Evolutionary conservation across 2,888 invertebrate genomes (phyloP).

Genomic region (Eupithecia tripunctaria): DNA sequence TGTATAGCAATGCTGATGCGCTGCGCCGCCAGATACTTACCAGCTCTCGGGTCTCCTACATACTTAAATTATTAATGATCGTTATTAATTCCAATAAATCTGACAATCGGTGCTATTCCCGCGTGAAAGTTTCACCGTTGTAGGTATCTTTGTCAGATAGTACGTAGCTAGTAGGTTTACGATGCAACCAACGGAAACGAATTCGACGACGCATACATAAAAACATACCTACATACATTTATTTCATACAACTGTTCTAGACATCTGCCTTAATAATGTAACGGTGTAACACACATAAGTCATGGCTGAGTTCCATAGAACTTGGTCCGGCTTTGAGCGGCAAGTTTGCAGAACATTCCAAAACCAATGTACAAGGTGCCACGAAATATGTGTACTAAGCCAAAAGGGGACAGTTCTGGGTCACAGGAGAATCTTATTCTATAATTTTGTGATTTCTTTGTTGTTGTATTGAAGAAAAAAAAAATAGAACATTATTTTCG

Average conservation of each 20-base stretch:
- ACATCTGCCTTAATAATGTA: not conserved
- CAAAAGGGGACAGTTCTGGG: too few relatives aligned
- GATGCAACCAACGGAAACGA: not conserved
- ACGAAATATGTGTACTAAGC: too few relatives aligned
- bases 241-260: conserved; percentile 2
- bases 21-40: too few relatives aligned
- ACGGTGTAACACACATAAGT: not conserved
- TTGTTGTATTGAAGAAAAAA: too few relatives aligned
- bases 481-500: too few relatives aligned
- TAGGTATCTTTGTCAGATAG: not conserved
- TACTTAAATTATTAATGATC: too few relatives aligned
- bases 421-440: too few relatives aligned
- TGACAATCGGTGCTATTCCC: not conserved
- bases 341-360: not conserved
- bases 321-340: not conserved
- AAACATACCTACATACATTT: not conserved
- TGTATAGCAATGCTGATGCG: too few relatives aligned
- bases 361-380: too few relatives aligned
- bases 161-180: not conserved
- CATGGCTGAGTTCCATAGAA: not conserved
- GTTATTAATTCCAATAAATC: not conserved
- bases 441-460: too few relatives aligned
- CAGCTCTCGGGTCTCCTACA: too few relatives aligned
- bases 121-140: not conserved
- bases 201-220: not conserved